These are phyloP conservation scores for Podotricha telesiphe DNA, from an alignment of 2,888 invertebrate species.

Conservation along the genomic window DNA sequence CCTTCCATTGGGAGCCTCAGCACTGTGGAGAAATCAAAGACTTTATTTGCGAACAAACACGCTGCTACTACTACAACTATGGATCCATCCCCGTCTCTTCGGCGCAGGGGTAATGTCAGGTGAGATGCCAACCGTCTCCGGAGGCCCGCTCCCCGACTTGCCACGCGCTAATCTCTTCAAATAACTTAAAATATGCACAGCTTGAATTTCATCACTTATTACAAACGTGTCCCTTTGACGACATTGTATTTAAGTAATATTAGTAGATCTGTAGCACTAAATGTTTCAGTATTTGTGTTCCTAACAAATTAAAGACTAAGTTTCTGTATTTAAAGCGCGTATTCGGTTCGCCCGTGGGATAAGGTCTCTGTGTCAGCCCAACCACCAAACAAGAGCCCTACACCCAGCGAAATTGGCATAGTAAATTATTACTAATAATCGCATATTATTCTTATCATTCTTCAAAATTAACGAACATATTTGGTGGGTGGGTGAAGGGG, in stretches of 20 bases:
- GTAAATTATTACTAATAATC: slow-evolving; percentile 40
- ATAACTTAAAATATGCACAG: slow-evolving; percentile 43
- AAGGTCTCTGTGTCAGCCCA: slow-evolving; percentile 81
- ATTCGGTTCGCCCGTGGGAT: slow-evolving; percentile 70
- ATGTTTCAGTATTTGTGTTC: slow-evolving; percentile 54
- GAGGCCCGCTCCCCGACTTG: slow-evolving; percentile 79
- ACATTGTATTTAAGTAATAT: slow-evolving; percentile 50
- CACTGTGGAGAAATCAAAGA: slow-evolving; percentile 93
- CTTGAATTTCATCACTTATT: slow-evolving; percentile 41
- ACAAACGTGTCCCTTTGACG: slow-evolving; percentile 58
- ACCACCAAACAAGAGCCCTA: slow-evolving; percentile 84
- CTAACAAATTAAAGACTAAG: slow-evolving; percentile 59
- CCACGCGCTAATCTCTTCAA: slow-evolving; percentile 64
- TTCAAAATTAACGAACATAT: slow-evolving; percentile 68
- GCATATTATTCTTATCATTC: slow-evolving; percentile 37
- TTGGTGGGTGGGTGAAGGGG: slow-evolving; percentile 85
- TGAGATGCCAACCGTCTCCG: slow-evolving; percentile 86
- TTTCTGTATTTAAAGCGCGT: slow-evolving; percentile 66
- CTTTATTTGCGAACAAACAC: slow-evolving; percentile 95
- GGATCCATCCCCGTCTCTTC: slow-evolving; percentile 95
- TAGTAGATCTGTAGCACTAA: slow-evolving; percentile 39
- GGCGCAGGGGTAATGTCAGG: slow-evolving; percentile 95
- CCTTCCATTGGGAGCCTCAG: slow-evolving; percentile 91
- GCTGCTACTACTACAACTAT: slow-evolving; percentile 95
- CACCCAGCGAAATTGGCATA: slow-evolving; percentile 74